phyloP scores from a whole-genome alignment of 2,113 vertebrate genomes.

The Ailuropoda melanoleuca region DNA sequence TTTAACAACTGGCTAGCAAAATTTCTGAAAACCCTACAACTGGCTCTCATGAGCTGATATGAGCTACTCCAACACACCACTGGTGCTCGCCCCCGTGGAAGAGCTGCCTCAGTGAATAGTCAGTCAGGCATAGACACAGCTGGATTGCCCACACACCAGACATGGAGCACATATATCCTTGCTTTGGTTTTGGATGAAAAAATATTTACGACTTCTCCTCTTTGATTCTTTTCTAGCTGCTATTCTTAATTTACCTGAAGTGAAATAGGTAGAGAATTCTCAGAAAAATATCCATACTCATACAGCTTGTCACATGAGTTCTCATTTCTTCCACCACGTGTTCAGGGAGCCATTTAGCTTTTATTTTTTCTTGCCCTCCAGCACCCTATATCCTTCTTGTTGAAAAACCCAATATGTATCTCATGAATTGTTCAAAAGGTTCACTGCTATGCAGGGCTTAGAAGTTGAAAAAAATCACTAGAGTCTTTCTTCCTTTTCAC shows the following conservation, averaged over 20 bases:
- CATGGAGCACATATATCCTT: neutral
- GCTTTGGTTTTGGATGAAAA: conserved; percentile 18
- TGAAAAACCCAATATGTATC: conserved; percentile 38
- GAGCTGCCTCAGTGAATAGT: neutral
- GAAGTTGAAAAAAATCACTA: neutral
- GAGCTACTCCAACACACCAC: neutral
- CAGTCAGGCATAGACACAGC: neutral
- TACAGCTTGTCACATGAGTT: neutral
- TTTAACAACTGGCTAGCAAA: neutral
- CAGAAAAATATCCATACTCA: neutral
- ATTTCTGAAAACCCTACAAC: neutral
- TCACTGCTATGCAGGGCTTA: neutral
- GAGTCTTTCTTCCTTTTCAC: neutral
- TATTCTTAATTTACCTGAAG: conserved; percentile 32
- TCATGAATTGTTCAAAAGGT: conserved; percentile 52
- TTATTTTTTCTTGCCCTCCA: conserved; percentile 16
- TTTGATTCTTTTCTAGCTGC: neutral
- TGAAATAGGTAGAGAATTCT: conserved; percentile 30
- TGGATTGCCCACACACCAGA: neutral
- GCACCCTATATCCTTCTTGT: neutral
- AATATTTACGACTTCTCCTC: neutral
- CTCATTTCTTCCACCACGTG: neutral
- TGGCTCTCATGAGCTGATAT: neutral
- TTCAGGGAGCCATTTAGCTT: neutral
- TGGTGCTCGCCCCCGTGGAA: neutral